Evolutionary conservation across 2,888 invertebrate genomes (phyloP), one percentile per base, ranked within the genome.

Genomic region (Dryobotodes eremita): DNA sequence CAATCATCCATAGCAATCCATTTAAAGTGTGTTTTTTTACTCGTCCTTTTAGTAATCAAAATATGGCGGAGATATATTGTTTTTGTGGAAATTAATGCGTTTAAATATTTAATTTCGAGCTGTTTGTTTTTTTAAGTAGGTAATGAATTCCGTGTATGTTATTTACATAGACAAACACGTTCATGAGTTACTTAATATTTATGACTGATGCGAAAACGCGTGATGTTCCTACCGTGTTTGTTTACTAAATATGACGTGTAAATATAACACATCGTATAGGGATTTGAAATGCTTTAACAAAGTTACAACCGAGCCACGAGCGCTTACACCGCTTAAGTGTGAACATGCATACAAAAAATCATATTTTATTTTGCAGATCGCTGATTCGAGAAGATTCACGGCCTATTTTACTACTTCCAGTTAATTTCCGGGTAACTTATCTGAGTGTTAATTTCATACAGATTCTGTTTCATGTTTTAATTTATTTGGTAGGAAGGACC

Each of bases 391-490:
- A 26, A 61, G 36, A 82, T 82, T 55, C 57, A 57, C 20, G 62
- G 7, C 17, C 36, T 42, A 11, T 61, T 69, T 48, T 55, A 57
- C 23, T 36, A 55, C 8, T 42, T 50, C 81, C n/a, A 57, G 48
- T 64, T 80, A 72, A 80, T 80, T 50, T 80, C 81, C 73, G 62
- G 48, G 6, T 0, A 62, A 23, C 7, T 48, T 80, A 80, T 55
- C 72, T 36, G 71, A 17, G 23, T 73, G 31, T 59, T 48, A 26
- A 71, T 55, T 55, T 48, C 48, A 17, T 48, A 23, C 20, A 31
- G 11, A n/a, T 31, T 17, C 15, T 59, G 42, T 46, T 57, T 57
- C 0, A 36, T 15, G 64, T 76, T 64, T 66, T n/a, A n/a, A 31
- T 15, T 10, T 55, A 46, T 42, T 23, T 53, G 2, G 5, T 36